Conservation (phyloP, 2,113 vertebrate species). For the Holacanthus passer region DNA sequence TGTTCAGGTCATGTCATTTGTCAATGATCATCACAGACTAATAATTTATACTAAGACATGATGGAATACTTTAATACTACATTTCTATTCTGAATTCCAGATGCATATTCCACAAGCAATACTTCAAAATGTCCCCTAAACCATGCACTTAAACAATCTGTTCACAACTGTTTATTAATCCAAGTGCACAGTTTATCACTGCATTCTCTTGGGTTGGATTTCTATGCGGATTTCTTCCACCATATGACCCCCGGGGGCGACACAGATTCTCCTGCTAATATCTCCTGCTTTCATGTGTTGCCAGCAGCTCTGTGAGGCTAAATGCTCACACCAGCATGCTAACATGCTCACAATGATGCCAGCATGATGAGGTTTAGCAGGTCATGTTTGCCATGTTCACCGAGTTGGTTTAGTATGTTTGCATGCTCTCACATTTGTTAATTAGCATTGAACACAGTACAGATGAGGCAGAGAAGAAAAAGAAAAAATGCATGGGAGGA, state of each 20-base stretch:
- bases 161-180: too few species aligned
- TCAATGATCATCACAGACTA: neutral
- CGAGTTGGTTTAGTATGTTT: neutral
- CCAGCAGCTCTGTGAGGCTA: too few species aligned
- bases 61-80: too few species aligned
- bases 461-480: neutral
- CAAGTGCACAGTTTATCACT: too few species aligned
- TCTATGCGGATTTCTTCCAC: neutral
- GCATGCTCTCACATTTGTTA: neutral
- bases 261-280: neutral
- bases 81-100: too few species aligned
- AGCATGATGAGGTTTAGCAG: too few species aligned
- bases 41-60: neutral
- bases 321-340: too few species aligned
- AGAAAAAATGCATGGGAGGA: neutral
- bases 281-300: too few species aligned
- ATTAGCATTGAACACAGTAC: neutral
- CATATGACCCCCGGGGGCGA: neutral
- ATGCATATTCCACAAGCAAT: too few species aligned
- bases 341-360: too few species aligned
- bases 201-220: neutral
- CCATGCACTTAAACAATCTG: neutral
- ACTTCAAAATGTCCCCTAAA: neutral
- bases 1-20: too few species aligned
- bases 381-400: too few species aligned